phyloP scores from a whole-genome alignment of 2,113 vertebrate species.

The Rana temporaria region DNA sequence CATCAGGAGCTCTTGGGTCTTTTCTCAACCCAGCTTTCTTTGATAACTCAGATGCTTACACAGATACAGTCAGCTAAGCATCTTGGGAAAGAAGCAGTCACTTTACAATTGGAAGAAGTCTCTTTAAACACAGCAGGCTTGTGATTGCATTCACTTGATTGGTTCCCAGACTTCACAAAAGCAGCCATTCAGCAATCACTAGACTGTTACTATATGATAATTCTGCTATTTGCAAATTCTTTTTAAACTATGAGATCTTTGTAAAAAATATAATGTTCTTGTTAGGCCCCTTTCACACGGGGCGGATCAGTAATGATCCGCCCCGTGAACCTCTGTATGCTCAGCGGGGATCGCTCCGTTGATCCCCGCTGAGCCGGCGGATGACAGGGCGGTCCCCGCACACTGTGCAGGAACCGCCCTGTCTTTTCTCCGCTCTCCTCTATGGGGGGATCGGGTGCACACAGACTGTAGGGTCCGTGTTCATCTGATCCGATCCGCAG shows the following conservation, averaged over 20 bases:
- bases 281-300: no score
- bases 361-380: no score
- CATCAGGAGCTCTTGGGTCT: constrained; percentile 20
- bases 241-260: constrained; percentile 9
- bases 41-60: constrained; percentile 37
- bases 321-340: no score
- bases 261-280: neutral
- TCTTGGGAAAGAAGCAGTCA: constrained; percentile 42
- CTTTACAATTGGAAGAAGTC: constrained; percentile 53
- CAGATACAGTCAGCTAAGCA: constrained; percentile 44
- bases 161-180: neutral
- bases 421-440: no score
- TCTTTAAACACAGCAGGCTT: constrained; percentile 57
- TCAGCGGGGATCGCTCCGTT: no score
- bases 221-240: no score
- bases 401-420: no score
- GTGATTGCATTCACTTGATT: constrained; percentile 4
- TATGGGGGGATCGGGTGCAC: no score
- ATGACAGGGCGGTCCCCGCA: no score
- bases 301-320: no score
- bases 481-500: no score
- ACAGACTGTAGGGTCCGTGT: no score
- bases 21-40: neutral
- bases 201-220: neutral
- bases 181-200: constrained; percentile 26